Conservation (phyloP, 2,113 vertebrate species). For the Archocentrus centrarchus region DNA sequence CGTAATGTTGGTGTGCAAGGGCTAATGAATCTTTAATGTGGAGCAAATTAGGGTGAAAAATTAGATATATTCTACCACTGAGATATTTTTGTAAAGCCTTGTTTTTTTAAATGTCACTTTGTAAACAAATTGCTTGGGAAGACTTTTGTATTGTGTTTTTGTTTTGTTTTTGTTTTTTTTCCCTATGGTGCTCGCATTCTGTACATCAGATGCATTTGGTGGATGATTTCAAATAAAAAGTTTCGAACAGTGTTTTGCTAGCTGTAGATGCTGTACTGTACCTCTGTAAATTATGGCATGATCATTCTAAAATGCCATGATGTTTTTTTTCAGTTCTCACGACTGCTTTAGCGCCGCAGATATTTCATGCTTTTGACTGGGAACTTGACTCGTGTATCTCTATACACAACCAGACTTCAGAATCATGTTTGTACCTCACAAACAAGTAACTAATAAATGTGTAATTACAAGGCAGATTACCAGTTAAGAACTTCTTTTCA, state of each 20-base stretch:
- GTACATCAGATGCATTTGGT: conserved; percentile 68
- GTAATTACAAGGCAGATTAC: conserved; percentile 63
- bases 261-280: conserved; percentile 74
- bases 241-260: conserved; percentile 58
- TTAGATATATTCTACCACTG: conserved; percentile 38
- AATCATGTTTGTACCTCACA: conserved; percentile 56
- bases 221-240: conserved; percentile 36
- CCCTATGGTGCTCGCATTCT: conserved; percentile 67
- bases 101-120: conserved; percentile 17
- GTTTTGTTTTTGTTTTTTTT: too few species aligned
- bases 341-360: not conserved
- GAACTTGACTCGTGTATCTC: conserved; percentile 47
- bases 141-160: conserved; percentile 56
- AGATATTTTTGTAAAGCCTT: conserved; percentile 28
- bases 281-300: conserved; percentile 71
- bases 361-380: conserved; percentile 57
- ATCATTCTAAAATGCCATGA: conserved; percentile 29
- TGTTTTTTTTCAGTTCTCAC: conserved; percentile 15
- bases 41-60: conserved; percentile 34
- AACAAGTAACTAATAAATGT: conserved; percentile 84
- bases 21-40: conserved; percentile 29
- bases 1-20: conserved; percentile 35
- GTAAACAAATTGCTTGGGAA: conserved; percentile 35
- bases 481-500: not conserved
- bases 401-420: conserved; percentile 67